phyloP scores from a whole-genome alignment of 2,888 invertebrate genomes.

The Cataglyphis cursor region DNA sequence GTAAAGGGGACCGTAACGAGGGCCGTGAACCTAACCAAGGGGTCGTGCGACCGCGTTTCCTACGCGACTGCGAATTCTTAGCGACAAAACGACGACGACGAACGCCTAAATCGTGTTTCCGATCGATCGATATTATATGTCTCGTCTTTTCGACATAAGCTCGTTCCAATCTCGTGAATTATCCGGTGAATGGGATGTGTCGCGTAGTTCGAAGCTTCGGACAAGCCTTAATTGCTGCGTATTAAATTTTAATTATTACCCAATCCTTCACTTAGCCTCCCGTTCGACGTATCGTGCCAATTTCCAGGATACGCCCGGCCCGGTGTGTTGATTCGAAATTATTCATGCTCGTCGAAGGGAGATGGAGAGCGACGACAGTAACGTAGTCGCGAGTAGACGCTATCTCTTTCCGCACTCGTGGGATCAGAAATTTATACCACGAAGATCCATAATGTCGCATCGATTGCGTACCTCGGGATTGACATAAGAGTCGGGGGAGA shows the following conservation, averaged over 20 bases:
- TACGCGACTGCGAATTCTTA: constrained; percentile 65
- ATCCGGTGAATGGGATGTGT: not conserved
- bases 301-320: constrained; percentile 17
- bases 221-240: constrained; percentile 6
- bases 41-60: constrained; percentile 59
- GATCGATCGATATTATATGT: constrained; percentile 34
- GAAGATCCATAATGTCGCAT: constrained; percentile 51
- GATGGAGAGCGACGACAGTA: not conserved
- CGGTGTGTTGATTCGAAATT: constrained; percentile 48
- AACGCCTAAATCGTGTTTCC: constrained; percentile 34
- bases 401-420: constrained; percentile 57
- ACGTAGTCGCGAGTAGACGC: not conserved
- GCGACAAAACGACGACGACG: constrained; percentile 48
- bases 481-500: constrained; percentile 39
- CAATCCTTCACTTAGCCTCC: constrained; percentile 9
- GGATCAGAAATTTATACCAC: constrained; percentile 68
- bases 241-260: constrained; percentile 31
- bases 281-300: constrained; percentile 6
- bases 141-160: not conserved
- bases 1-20: constrained; percentile 75
- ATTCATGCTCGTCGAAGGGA: constrained; percentile 62
- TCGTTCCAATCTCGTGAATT: constrained; percentile 12
- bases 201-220: not conserved
- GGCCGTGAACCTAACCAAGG: constrained; percentile 69
- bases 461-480: constrained; percentile 38